phyloP scores from a whole-genome alignment of 2,113 vertebrate species.

The Sapajus apella region DNA sequence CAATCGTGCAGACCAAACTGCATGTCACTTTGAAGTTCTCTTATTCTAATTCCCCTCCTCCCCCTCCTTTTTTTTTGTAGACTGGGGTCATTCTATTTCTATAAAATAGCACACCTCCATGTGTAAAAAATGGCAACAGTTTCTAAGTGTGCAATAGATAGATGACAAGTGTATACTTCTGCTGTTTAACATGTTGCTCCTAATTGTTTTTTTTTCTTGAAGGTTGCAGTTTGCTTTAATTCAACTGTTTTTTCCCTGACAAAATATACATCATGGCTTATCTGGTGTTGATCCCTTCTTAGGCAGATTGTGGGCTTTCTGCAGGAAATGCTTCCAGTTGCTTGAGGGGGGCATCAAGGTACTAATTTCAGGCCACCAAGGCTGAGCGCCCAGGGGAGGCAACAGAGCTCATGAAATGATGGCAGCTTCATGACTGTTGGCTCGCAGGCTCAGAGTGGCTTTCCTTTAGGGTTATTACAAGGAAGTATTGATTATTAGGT shows the following conservation, averaged over 20 bases:
- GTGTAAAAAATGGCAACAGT: background rate
- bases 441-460: constrained; percentile 28
- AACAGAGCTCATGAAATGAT: background rate
- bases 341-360: constrained; percentile 57
- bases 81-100: background rate
- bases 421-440: background rate
- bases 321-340: background rate
- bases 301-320: too few species aligned
- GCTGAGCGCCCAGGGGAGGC: background rate
- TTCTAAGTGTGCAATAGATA: background rate
- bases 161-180: constrained; percentile 8
- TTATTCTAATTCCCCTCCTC: background rate
- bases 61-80: background rate
- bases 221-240: too few species aligned
- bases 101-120: background rate
- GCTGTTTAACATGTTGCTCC: constrained; percentile 53
- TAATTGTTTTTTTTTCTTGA: too few species aligned
- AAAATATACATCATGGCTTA: too few species aligned
- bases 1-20: background rate
- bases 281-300: too few species aligned
- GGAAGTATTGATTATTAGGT: constrained; percentile 58
- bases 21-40: background rate
- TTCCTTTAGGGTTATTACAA: background rate
- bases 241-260: too few species aligned
- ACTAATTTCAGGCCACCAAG: constrained; percentile 45